Conservation (phyloP, 2,888 invertebrate species). For the Cryptus armator region DNA sequence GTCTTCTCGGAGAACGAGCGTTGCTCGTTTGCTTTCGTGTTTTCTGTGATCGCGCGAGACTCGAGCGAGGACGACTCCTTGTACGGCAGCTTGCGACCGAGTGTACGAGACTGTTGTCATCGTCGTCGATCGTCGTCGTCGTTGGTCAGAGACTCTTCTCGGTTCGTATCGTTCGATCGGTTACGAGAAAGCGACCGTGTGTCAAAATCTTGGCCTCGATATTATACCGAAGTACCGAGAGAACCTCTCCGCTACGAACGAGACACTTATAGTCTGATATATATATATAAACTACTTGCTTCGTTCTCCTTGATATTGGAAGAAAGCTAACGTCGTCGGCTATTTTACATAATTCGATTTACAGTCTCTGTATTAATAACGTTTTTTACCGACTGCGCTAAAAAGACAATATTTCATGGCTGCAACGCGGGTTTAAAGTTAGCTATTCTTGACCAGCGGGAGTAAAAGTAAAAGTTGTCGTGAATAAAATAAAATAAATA, state of each 20-base stretch:
- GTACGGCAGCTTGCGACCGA: slow-evolving; percentile 76
- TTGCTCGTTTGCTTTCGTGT: slow-evolving; percentile 52
- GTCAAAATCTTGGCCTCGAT: slow-evolving; percentile 79
- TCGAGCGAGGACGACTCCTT: slow-evolving; percentile 76
- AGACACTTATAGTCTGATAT: slow-evolving; percentile 13
- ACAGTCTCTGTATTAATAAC: background rate
- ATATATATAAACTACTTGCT: background rate
- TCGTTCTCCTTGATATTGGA: background rate
- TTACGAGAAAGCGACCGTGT: slow-evolving; percentile 76
- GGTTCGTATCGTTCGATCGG: slow-evolving; percentile 50
- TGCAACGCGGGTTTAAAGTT: no score
- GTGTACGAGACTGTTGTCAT: slow-evolving; percentile 3
- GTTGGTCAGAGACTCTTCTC: slow-evolving; percentile 7
- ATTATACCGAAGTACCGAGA: slow-evolving; percentile 52
- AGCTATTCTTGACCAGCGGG: no score
- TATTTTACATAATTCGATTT: background rate
- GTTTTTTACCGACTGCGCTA: no score
- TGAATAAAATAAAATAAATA: no score
- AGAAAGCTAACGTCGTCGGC: background rate
- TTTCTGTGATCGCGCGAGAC: slow-evolving; percentile 34
- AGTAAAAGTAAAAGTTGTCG: no score
- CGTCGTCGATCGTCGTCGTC: slow-evolving; percentile 13
- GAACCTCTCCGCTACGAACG: background rate
- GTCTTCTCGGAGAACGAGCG: slow-evolving; percentile 11
- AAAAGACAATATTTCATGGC: no score